Percentiles rank a stretch among this genome's conserved stretches.
These are phyloP conservation scores for Caenorhabditis sp. DNA, from an alignment of 2,888 invertebrate species.

Conservation along the genomic window DNA sequence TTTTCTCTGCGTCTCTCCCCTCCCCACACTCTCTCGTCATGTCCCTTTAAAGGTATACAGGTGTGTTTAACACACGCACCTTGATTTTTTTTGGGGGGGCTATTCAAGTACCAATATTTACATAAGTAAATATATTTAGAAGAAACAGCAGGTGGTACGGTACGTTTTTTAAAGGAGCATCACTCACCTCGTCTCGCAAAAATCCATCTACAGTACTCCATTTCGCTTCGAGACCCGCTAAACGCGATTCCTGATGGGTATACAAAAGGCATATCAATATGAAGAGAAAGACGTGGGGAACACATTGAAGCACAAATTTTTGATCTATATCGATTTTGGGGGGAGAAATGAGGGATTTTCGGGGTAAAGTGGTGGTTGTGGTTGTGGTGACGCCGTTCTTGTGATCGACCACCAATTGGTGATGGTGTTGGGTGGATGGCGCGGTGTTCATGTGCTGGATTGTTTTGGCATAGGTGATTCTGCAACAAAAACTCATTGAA, in stretches of 20 bases:
- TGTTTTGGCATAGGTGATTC: background rate
- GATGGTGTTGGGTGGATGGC: background rate
- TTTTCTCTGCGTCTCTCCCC: background rate
- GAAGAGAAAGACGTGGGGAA: constrained; percentile 36
- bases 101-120: background rate
- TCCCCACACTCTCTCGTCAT: background rate
- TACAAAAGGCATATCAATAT: constrained; percentile 34
- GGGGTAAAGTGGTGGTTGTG: background rate
- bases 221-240: constrained; percentile 10
- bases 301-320: constrained; percentile 20
- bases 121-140: background rate
- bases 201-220: background rate
- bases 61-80: background rate
- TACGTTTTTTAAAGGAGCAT: background rate
- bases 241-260: constrained; percentile 30
- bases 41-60: background rate
- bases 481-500: background rate
- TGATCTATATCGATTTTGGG: constrained; percentile 27
- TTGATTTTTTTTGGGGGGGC: too few species aligned
- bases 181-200: background rate
- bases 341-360: constrained; percentile 5
- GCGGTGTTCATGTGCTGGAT: background rate
- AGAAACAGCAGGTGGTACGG: background rate
- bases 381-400: background rate
- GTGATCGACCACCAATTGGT: background rate